These are phyloP conservation scores for Parascotia fuliginaria DNA, from an alignment of 2,888 invertebrate species.

Conservation along the genomic window DNA sequence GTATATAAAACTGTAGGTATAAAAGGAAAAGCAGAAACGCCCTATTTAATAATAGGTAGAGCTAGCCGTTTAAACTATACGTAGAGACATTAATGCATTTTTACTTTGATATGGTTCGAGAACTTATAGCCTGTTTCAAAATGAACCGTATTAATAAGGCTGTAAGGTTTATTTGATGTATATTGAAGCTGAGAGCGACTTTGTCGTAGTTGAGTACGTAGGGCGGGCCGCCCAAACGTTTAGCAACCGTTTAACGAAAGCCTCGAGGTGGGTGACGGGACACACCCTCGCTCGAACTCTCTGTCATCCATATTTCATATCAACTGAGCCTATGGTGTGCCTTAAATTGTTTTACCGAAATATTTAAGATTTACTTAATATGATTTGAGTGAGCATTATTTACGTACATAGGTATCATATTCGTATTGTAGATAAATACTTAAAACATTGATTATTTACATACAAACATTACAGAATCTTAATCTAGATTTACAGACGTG, in stretches of 20 bases:
- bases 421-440: too few species aligned
- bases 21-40: conserved; percentile 61
- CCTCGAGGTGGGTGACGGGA: conserved; percentile 64
- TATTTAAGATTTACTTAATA: neutral
- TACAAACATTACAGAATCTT: too few species aligned
- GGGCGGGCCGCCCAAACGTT: conserved; percentile 86
- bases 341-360: conserved; percentile 8
- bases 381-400: neutral
- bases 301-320: conserved; percentile 43
- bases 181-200: conserved; percentile 41
- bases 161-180: conserved; percentile 51
- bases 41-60: conserved; percentile 68
- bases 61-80: conserved; percentile 73
- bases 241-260: conserved; percentile 82
- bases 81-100: conserved; percentile 61
- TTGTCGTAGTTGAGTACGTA: conserved; percentile 65
- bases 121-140: conserved; percentile 12
- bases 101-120: conserved; percentile 66
- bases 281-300: conserved; percentile 69
- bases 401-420: too few species aligned
- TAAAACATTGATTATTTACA: too few species aligned
- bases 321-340: conserved; percentile 21
- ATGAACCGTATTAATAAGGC: conserved; percentile 34
- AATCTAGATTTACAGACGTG: too few species aligned
- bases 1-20: conserved; percentile 37